Base-by-base conservation (phyloP, 2,888 invertebrate species). In the Microplitis deprimator region DNA sequence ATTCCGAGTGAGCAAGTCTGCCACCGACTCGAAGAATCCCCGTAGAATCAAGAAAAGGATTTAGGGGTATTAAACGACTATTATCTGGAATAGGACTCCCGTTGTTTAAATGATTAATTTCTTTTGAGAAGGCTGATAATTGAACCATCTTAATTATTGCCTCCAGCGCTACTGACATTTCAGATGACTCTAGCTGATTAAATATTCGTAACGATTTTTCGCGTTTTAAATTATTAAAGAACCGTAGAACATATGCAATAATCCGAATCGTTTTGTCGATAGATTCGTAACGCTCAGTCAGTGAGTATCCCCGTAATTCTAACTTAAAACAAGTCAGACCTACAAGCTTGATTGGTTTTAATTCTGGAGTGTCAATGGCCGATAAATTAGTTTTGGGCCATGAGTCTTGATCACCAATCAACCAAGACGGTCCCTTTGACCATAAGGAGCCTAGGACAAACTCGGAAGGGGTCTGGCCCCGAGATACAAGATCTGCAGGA, bases 21-120 rank as follows among this genome's bases (percentile, higher is more conserved):
- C 84, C 84, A 20, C 83, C 81, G n/a, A 83, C 82, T 17, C 83
- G 76, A 16, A 83, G 70, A 64, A 82, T 60, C 7, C 78, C 79
- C 10, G 10, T 4, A 13, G 10, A 13, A 59, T 59, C 59, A 13
- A 59, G 59, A 4, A 13, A 59, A 59, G 79, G 81, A 70, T 78
- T 81, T 50, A 81, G 74, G 1, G 79, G 67, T 39, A 77, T 61
- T 39, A 81, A 38, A 29, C 79, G 79, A 62, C 72, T 79, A 13
- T 68, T 76, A 68, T 6, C 16, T 6, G 68, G 59, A 39, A 80
- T 79, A 39, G 78, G 60, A 29, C 29, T 77, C 1, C 61, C 75
- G 13, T 59, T 59, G 1, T 13, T 59, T 59, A 4, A 13, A 1
- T 59, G 4, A 59, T 59, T 59, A 13, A 59, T 59, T 59, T 59